A percentile compares a stretch with the other conserved stretches of the same genome.
phyloP scores from a whole-genome alignment of 1,140 invertebrate species.

The Drosophila malerkotliana region DNA sequence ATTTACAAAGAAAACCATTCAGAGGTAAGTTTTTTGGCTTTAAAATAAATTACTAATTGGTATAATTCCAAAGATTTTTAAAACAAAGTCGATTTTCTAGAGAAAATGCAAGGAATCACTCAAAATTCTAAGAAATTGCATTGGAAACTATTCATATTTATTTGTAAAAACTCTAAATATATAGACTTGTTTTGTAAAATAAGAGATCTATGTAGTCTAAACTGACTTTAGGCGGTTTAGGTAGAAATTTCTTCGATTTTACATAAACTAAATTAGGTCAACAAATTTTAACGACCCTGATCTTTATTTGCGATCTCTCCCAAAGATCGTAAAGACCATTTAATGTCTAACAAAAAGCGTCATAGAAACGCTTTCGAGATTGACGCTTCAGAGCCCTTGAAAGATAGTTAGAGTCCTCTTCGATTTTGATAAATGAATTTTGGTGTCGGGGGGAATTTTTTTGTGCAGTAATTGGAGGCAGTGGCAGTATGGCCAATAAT shows the following conservation, averaged over 20 bases:
- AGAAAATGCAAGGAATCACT: not conserved
- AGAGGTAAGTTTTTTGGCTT: constrained; percentile 20
- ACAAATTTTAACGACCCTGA: constrained; percentile 18
- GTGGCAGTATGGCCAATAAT: constrained; percentile 28
- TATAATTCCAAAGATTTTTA: not conserved
- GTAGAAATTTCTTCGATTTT: constrained; percentile 27
- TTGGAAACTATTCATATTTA: not conserved
- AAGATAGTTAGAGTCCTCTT: constrained; percentile 32
- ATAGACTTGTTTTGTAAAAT: no score
- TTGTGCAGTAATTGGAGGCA: constrained; percentile 34
- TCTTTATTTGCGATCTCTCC: constrained; percentile 45
- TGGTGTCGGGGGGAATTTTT: constrained; percentile 3
- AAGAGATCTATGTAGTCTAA: not conserved
- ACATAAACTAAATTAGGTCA: constrained; percentile 27
- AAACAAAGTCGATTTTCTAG: not conserved
- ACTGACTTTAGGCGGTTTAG: not conserved
- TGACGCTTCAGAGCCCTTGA: not conserved
- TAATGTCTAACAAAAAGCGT: constrained; percentile 36
- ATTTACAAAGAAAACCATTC: not conserved
- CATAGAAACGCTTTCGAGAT: not conserved
- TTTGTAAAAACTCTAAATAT: no score
- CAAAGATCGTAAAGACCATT: constrained; percentile 25
- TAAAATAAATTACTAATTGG: not conserved
- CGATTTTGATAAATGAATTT: constrained; percentile 38
- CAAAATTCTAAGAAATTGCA: not conserved